Evolutionary conservation across 2,888 invertebrate species (phyloP).

Genomic region (Caenorhabditis zanzibari): DNA sequence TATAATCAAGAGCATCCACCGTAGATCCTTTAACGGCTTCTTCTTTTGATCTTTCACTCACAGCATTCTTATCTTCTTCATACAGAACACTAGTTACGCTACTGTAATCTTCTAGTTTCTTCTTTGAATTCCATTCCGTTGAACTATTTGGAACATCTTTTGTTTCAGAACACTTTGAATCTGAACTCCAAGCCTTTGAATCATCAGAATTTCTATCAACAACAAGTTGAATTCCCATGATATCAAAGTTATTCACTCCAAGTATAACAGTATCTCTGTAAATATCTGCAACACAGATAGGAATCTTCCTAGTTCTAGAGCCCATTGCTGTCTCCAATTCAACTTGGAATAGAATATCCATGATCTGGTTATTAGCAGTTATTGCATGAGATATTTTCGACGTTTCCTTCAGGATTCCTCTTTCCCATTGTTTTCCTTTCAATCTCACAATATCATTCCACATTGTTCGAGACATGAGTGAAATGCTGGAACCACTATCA

Average conservation of each 20-base stretch:
- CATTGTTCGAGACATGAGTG: background rate
- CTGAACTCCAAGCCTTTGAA: no score
- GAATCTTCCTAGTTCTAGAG: background rate
- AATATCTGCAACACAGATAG: slow-evolving; percentile 5
- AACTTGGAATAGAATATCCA: background rate
- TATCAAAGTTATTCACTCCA: background rate
- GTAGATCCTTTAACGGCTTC: no score
- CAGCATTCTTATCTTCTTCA: no score
- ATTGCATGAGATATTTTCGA: background rate
- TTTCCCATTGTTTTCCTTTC: slow-evolving; percentile 2
- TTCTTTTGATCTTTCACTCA: no score
- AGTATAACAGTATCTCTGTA: background rate
- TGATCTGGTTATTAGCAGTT: background rate
- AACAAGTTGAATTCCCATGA: background rate
- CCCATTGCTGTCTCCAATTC: background rate
- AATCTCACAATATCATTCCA: background rate
- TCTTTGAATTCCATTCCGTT: no score
- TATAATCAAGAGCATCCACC: no score
- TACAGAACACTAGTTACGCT: no score
- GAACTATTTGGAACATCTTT: no score
- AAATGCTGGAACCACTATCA: slow-evolving; percentile 13
- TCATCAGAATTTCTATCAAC: background rate
- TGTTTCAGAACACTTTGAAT: no score
- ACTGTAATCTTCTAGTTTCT: no score
- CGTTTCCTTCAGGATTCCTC: background rate